Evolutionary conservation across 2,113 vertebrate genomes (phyloP).

Genomic region (Ochotona curzoniae): DNA sequence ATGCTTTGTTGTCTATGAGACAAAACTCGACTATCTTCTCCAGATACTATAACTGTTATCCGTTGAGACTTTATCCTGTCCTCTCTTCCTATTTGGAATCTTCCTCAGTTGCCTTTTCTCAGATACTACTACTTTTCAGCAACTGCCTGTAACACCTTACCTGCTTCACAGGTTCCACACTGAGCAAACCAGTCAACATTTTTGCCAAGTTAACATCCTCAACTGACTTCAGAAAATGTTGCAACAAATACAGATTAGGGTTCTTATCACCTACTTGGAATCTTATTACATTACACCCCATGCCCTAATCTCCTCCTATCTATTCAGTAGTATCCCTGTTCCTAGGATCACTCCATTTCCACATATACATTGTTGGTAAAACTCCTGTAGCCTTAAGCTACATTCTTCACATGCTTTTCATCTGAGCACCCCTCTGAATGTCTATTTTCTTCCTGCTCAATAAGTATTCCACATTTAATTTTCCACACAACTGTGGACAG

Average conservation of each 20-base stretch:
- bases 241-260: neutral
- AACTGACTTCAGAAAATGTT: neutral
- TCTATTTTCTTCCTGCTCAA: neutral
- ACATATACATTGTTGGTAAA: neutral
- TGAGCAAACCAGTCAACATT: neutral
- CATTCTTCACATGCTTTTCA: neutral
- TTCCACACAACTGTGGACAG: neutral
- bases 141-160: neutral
- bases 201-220: neutral
- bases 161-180: neutral
- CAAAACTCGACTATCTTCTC: neutral
- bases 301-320: neutral
- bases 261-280: neutral
- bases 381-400: neutral
- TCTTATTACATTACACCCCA: neutral
- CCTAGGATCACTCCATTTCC: neutral
- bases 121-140: slow-evolving; percentile 17
- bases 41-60: neutral
- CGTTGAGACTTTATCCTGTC: neutral
- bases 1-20: slow-evolving; percentile 11
- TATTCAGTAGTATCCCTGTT: neutral
- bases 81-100: neutral
- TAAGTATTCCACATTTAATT: neutral
- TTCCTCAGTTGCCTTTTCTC: neutral
- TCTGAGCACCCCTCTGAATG: neutral